Conservation (phyloP, 2,888 invertebrate species). For the Drosophila rubida region DNA sequence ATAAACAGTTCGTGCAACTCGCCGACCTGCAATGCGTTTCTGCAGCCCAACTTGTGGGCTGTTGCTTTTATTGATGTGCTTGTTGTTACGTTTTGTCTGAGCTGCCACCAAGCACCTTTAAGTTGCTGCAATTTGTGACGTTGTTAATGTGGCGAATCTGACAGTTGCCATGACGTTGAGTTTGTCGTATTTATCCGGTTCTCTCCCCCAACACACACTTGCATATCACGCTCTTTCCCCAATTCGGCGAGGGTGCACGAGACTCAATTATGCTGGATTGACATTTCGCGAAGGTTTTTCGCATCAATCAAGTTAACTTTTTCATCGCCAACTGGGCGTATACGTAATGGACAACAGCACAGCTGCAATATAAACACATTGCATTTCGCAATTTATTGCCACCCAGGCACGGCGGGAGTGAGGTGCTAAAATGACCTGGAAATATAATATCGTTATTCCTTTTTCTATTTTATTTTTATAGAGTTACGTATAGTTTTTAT, state of each 20-base stretch:
- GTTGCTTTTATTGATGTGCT: slow-evolving; percentile 43
- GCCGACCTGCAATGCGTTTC: not conserved
- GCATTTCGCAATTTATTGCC: slow-evolving; percentile 58
- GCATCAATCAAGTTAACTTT: slow-evolving; percentile 80
- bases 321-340: slow-evolving; percentile 59
- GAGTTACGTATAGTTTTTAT: slow-evolving; percentile 35
- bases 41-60: slow-evolving; percentile 17
- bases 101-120: slow-evolving; percentile 63
- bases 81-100: slow-evolving; percentile 36
- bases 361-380: slow-evolving; percentile 54
- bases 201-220: slow-evolving; percentile 10
- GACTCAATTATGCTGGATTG: slow-evolving; percentile 82
- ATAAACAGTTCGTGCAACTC: slow-evolving; percentile 19
- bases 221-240: slow-evolving; percentile 18
- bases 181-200: slow-evolving; percentile 43
- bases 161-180: slow-evolving; percentile 53
- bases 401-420: slow-evolving; percentile 1
- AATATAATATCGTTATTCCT: slow-evolving; percentile 48
- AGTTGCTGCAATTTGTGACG: slow-evolving; percentile 55
- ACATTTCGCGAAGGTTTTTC: slow-evolving; percentile 78
- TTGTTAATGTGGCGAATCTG: slow-evolving; percentile 59
- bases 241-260: slow-evolving; percentile 45
- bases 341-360: slow-evolving; percentile 59
- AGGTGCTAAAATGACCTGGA: slow-evolving; percentile 37
- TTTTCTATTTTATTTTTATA: slow-evolving; percentile 23